Base-by-base conservation (phyloP, 2,113 vertebrate genomes). In the Danio rerio region DNA sequence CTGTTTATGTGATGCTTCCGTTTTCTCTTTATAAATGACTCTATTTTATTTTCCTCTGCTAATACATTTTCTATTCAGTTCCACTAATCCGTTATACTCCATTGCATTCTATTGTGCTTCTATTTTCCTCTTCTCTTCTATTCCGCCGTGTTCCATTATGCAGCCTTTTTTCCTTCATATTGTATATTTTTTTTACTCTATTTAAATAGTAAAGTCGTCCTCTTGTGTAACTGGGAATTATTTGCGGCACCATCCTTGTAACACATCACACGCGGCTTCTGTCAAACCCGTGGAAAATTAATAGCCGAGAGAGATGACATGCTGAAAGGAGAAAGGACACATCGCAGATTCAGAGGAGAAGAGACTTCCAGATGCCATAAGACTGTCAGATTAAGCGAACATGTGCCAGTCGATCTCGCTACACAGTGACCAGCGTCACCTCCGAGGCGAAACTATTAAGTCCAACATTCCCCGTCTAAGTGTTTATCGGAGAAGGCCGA, bases 391-490 rank as follows among this genome's bases (percentile, higher is more conserved):
- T 96, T 96, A 96, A 95, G 95, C 91, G 92, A 96, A 95, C 94
- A 95, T 89, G 92, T 92, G 94, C 93, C 94, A 95, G 94, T 97
- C 96, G 96, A 95, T 97, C 96, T 96, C 96, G 95, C 95, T 95
- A 95, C 95, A 96, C 94, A 94, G 92, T 94, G 95, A 97, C 97
- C 96, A 95, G 93, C 93, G 90, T 92, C 92, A 93, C 93, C 94
- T 94, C 93, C 88, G 90, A 96, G 95, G 96, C 95, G 95, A 98
- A 97, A 96, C 95, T 96, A 98, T 98, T 98, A 96, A 94, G 94
- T 96, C 95, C 95, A 96, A 96, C 97, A 97, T 96, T 94, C 94
- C 92, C 92, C 92, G 94, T 94, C 93, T 95, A 95, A 96, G 95
- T 95, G 95, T 95, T 96, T 96, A 97, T 95, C 95, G 95, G 95